A percentile compares a stretch with the other conserved stretches of the same genome.
Conservation (phyloP, 2,888 invertebrate genomes). For the Galerucella pusilla region DNA sequence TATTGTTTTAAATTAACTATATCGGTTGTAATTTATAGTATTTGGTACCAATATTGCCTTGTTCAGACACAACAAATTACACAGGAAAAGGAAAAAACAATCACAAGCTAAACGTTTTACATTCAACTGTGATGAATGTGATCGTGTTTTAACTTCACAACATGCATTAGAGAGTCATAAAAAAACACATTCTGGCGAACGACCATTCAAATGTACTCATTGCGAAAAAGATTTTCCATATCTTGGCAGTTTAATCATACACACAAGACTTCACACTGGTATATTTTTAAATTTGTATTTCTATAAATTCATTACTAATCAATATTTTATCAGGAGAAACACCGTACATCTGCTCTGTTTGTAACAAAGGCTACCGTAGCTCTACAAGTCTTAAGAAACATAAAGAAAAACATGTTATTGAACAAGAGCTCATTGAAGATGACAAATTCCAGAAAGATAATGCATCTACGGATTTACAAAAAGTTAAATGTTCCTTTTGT, state of each 20-base stretch:
- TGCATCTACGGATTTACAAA: constrained; percentile 20
- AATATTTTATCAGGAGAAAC: constrained; percentile 41
- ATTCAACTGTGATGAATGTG: constrained; percentile 38
- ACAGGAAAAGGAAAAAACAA: constrained; percentile 15
- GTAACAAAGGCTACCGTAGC: constrained; percentile 43
- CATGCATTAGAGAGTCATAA: constrained; percentile 42
- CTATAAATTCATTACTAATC: background rate
- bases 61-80: background rate
- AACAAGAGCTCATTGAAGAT: constrained; percentile 15
- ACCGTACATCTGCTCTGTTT: constrained; percentile 40
- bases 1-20: background rate
- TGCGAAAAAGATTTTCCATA: constrained; percentile 42
- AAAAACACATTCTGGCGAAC: constrained; percentile 45
- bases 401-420: constrained; percentile 37
- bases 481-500: constrained; percentile 43
- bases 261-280: constrained; percentile 46
- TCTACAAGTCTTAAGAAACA: constrained; percentile 45
- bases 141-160: constrained; percentile 40
- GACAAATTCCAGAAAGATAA: background rate
- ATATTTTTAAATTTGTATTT: background rate
- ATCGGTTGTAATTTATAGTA: background rate
- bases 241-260: constrained; percentile 38
- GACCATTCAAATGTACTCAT: constrained; percentile 41
- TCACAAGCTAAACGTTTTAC: constrained; percentile 21
- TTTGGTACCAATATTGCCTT: constrained; percentile 9